Base-by-base conservation (phyloP, 2,888 invertebrate genomes). In the Cremastinae sp. region DNA sequence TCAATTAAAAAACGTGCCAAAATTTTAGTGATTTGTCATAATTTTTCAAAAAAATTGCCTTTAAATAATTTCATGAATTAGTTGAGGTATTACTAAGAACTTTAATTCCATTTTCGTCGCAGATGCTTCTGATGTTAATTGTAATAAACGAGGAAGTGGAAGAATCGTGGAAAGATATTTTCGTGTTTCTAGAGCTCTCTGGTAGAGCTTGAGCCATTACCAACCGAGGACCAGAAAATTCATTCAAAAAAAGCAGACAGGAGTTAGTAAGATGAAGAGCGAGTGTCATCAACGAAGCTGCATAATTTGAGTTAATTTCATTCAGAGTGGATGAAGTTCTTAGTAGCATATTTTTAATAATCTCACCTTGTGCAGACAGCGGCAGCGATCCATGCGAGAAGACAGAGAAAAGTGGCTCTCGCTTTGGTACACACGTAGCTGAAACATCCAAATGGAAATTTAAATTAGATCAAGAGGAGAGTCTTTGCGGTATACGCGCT, bases 361-460 rank as follows among this genome's bases (percentile, higher is more conserved):
- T 75, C 90, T 91, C 92, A 97, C 96, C 96, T 96, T 82, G 96
- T 96, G 85, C 96, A 95, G 51, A 96, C 90, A 2, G 96, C 96
- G 0, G 96, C 96, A 73, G 95, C 92, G 86, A 94, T 92, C 96
- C 97, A 97, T 35, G 96, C 96, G 71, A 95, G 90, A 0, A 95
- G 91, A 87, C 96, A 96, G 83, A 97, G 96, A 77, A 95, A 91
- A 16, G 95, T 93, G 0, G 96, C 96, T 66, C 96, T 91, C 8
- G 96, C 93, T 90, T 96, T 96, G 37, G 96, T 97, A 90, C 96
- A 97, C 62, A 96, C 95, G 90, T 96, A 96, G 58, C 88, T 88
- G 79, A 47, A 83, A 83, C 64, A 74, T 51, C 28, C 22, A 8
- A 28, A 56, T 62, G 20, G 35, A 28, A 53, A 41, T 56, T 62